These are phyloP conservation scores for Sinohyriopsis cumingii DNA, from an alignment of 2,888 invertebrate genomes.

Conservation along the genomic window DNA sequence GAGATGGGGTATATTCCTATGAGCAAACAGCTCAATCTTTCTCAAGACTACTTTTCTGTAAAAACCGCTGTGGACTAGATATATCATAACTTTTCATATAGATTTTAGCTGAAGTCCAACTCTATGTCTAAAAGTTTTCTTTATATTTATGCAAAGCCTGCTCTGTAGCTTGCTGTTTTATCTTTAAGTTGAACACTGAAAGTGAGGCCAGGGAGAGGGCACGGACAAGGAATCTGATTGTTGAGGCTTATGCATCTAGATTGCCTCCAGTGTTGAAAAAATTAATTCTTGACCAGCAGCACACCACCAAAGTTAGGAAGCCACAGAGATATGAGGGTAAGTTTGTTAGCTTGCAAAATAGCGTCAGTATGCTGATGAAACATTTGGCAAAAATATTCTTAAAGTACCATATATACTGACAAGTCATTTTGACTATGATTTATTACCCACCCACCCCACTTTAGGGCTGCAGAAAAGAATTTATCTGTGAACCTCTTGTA, in stretches of 20 bases:
- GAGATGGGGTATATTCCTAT: no score
- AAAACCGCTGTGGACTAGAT: no score
- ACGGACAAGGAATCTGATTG: constrained; percentile 75
- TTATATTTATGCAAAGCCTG: no score
- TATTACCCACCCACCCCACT: not conserved
- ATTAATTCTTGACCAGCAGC: constrained; percentile 50
- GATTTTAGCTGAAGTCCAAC: no score
- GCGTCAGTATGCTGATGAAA: not conserved
- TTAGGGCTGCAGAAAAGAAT: not conserved
- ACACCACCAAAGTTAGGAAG: constrained; percentile 34
- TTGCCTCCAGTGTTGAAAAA: constrained; percentile 74
- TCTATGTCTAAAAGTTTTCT: no score
- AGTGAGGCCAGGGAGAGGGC: constrained; percentile 58
- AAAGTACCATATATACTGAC: no score
- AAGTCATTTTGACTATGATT: no score
- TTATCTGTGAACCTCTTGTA: no score
- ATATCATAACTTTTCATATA: no score
- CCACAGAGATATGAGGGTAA: constrained; percentile 43
- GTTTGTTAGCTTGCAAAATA: not conserved
- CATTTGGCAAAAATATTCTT: not conserved
- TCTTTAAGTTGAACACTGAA: constrained; percentile 40
- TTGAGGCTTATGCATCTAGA: constrained; percentile 74
- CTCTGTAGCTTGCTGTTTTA: no score
- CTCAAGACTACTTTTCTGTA: no score
- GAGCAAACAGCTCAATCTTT: no score